phyloP scores from a whole-genome alignment of 2,797 vertebrate species.

The Threskiornis aethiopicus region DNA sequence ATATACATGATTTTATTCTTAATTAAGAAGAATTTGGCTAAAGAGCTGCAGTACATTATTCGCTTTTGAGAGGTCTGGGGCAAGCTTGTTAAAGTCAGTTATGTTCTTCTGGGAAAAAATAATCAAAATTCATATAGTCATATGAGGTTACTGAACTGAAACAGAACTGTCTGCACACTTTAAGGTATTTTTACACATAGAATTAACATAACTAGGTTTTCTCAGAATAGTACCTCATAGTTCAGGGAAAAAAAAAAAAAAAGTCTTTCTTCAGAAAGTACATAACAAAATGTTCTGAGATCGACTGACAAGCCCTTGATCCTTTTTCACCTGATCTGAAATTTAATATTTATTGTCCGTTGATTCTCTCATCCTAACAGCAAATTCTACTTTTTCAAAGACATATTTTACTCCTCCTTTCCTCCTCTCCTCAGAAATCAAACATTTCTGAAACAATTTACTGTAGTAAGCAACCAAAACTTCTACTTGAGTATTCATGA shows the following conservation, averaged over 20 bases:
- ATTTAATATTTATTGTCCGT: background rate
- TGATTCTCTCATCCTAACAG: background rate
- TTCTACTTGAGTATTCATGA: background rate
- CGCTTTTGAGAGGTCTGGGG: background rate
- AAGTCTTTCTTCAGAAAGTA: background rate
- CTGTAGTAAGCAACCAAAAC: background rate
- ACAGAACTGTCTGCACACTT: background rate
- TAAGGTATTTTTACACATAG: background rate
- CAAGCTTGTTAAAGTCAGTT: background rate
- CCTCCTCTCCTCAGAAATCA: background rate
- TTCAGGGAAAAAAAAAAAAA: background rate
- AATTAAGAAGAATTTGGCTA: background rate
- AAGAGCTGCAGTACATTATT: background rate
- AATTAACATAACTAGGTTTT: background rate
- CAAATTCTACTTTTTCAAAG: background rate
- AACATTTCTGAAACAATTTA: background rate
- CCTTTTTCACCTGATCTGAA: background rate
- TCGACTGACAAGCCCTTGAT: background rate
- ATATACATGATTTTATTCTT: background rate
- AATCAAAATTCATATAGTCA: background rate
- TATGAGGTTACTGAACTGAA: conserved; percentile 16
- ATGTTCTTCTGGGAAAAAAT: background rate
- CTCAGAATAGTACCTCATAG: background rate
- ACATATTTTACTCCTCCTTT: background rate
- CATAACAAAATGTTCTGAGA: background rate